Evolutionary conservation across 2,888 invertebrate species (phyloP).

Genomic region (Atrina japonica): DNA sequence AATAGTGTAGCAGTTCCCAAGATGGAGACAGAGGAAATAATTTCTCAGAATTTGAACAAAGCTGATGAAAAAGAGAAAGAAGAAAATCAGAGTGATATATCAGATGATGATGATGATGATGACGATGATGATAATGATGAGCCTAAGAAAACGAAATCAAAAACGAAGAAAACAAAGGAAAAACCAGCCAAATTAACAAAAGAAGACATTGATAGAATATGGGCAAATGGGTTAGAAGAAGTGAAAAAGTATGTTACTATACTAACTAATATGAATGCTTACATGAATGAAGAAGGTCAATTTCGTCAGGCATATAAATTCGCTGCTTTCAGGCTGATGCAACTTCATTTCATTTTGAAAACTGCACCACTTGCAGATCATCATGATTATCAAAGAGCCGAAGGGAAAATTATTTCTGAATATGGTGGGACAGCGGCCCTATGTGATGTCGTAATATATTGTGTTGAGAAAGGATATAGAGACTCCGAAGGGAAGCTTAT

Average conservation of each 20-base stretch:
- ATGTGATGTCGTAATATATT: conserved; percentile 25
- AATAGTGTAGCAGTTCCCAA: no score
- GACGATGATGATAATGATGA: no score
- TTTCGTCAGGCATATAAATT: conserved; percentile 2
- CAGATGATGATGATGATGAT: no score
- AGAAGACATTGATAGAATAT: conserved; percentile 4
- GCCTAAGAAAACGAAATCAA: conserved; percentile 3
- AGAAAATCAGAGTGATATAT: no score
- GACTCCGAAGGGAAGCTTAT: conserved; percentile 1
- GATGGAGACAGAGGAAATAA: no score
- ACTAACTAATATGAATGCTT: conserved; percentile 8
- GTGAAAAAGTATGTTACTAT: not conserved
- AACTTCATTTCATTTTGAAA: conserved; percentile 19
- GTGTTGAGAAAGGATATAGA: conserved; percentile 10
- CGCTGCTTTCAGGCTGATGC: conserved; percentile 2
- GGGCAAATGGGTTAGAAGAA: conserved; percentile 7
- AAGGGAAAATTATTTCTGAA: conserved; percentile 13
- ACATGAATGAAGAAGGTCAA: conserved; percentile 17
- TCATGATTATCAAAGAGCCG: conserved; percentile 8
- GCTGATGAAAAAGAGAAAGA: no score
- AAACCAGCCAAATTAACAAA: conserved; percentile 2
- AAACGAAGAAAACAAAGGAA: not conserved
- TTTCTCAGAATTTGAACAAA: no score
- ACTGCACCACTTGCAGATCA: not conserved
- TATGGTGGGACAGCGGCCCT: conserved; percentile 3